Evolutionary conservation across 2,888 invertebrate species (phyloP).

Genomic region (Urechis unicinctus): DNA sequence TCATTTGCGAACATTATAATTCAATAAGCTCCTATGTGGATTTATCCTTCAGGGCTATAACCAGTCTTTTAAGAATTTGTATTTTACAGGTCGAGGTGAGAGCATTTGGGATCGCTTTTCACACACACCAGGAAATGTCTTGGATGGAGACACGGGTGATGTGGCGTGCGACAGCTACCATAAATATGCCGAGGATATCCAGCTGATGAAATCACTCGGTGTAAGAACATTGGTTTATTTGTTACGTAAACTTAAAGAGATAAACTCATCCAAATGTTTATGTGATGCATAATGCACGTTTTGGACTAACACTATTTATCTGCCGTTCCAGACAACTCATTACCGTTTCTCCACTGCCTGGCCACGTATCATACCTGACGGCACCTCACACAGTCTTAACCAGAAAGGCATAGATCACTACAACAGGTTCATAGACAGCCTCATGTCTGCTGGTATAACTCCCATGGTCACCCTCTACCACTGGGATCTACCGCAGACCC

Average conservation of each 20-base stretch:
- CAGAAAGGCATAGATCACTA: slow-evolving; percentile 18
- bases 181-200: slow-evolving; percentile 59
- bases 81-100: slow-evolving; percentile 38
- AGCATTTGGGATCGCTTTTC: slow-evolving; percentile 66
- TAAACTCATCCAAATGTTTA: too few species aligned
- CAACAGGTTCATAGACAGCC: slow-evolving; percentile 16
- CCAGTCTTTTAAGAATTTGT: too few species aligned
- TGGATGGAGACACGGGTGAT: slow-evolving; percentile 60
- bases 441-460: slow-evolving; percentile 50
- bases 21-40: too few species aligned
- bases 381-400: slow-evolving; percentile 22
- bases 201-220: slow-evolving; percentile 57
- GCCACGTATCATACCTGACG: slow-evolving; percentile 69
- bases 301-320: background rate
- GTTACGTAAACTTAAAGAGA: too few species aligned
- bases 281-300: too few species aligned
- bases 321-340: slow-evolving; percentile 32
- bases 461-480: slow-evolving; percentile 59
- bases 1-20: too few species aligned
- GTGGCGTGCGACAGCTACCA: slow-evolving; percentile 65
- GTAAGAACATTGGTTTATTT: too few species aligned
- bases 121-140: slow-evolving; percentile 58
- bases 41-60: too few species aligned
- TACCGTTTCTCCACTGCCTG: slow-evolving; percentile 60
- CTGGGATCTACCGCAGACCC: slow-evolving; percentile 50